Evolutionary conservation across 2,797 vertebrate genomes (phyloP).

Genomic region (Centropyge bicolor): DNA sequence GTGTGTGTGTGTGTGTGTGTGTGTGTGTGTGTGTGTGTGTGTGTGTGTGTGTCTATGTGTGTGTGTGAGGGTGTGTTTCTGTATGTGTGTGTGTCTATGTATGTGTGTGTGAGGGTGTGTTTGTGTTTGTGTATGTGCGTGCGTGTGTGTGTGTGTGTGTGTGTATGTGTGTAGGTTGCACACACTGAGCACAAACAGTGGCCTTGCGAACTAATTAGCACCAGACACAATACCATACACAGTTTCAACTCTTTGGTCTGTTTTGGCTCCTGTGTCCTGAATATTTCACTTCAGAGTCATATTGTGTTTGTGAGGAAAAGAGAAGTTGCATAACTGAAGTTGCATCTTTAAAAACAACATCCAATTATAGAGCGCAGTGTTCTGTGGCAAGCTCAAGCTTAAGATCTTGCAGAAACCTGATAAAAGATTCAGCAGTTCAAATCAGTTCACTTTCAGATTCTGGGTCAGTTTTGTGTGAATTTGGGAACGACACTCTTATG

Average conservation of each 20-base stretch:
- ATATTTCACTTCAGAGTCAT: background rate
- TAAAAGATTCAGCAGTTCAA: background rate
- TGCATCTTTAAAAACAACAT: background rate
- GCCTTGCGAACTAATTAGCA: constrained; percentile 9
- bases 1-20: constrained; percentile 19
- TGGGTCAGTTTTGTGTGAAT: background rate
- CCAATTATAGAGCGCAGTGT: background rate
- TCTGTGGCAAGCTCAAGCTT: background rate
- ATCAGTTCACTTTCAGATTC: background rate
- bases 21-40: constrained; percentile 11
- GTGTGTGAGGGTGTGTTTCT: too few species aligned
- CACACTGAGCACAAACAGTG: constrained; percentile 15
- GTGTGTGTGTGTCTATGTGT: constrained; percentile 5
- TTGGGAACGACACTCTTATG: background rate
- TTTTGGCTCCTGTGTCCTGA: background rate
- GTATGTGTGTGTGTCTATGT: constrained; percentile 16
- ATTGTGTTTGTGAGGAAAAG: background rate
- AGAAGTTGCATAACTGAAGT: background rate
- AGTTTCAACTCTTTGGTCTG: background rate
- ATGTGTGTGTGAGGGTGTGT: constrained; percentile 21
- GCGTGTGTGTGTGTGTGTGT: constrained; percentile 7
- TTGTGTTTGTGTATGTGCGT: constrained; percentile 17
- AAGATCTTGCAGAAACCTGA: background rate
- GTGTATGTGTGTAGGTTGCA: background rate
- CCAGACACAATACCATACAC: background rate